These are phyloP conservation scores for Marcusenius ussheri DNA, from an alignment of 2,113 vertebrate species.

Conservation along the genomic window DNA sequence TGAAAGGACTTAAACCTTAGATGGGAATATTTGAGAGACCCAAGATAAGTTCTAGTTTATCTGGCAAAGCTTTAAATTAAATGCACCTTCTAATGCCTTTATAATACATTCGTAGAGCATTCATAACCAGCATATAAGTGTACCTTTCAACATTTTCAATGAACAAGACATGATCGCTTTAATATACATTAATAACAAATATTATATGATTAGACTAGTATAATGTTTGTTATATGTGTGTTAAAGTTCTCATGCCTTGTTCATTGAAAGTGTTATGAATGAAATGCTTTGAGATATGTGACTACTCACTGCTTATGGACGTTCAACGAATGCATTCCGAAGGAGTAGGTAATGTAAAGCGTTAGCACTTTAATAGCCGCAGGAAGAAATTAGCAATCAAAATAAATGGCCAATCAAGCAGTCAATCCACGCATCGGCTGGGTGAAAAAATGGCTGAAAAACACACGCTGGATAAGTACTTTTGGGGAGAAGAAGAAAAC, in stretches of 20 bases:
- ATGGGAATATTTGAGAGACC: background rate
- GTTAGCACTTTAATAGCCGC: no score
- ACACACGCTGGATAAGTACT: background rate
- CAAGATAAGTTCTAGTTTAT: background rate
- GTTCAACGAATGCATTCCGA: background rate
- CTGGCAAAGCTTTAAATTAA: background rate
- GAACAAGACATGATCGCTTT: background rate
- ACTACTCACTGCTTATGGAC: background rate
- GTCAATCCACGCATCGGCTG: background rate
- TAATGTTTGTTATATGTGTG: background rate
- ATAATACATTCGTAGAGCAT: background rate
- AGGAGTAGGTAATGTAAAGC: background rate
- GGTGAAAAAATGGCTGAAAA: background rate
- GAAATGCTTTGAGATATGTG: background rate
- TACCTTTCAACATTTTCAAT: background rate
- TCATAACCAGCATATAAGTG: background rate
- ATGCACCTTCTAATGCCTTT: background rate
- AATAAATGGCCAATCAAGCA: background rate
- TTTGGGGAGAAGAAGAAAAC: background rate
- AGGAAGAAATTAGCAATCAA: background rate
- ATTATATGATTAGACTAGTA: background rate
- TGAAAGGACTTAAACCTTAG: background rate
- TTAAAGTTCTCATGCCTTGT: background rate
- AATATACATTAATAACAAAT: background rate
- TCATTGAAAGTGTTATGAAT: background rate